Conservation (phyloP, 1,140 invertebrate species). For the Scaptomyza hsui region DNA sequence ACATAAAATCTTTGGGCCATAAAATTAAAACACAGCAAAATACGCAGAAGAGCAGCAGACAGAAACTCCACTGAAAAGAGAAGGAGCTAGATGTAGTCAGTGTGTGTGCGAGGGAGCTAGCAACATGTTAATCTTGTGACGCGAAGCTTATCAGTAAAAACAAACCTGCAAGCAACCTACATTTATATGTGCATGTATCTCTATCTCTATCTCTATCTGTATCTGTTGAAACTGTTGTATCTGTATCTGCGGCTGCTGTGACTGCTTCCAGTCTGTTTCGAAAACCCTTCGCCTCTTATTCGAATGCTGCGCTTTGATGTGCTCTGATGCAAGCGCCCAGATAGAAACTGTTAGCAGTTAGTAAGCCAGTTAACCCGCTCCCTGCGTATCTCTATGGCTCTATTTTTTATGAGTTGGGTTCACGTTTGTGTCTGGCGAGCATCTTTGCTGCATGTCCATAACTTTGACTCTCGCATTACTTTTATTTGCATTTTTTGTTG, state of each 20-base stretch:
- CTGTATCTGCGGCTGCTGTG: constrained; percentile 28
- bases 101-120: constrained; percentile 4
- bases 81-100: constrained; percentile 3
- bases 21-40: constrained; percentile 75
- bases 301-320: constrained; percentile 69
- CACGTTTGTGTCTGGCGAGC: constrained; percentile 31
- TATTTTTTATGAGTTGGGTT: constrained; percentile 63
- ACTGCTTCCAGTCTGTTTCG: constrained; percentile 4
- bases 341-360: constrained; percentile 61
- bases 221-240: constrained; percentile 25
- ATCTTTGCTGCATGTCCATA: constrained; percentile 59
- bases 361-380: constrained; percentile 44
- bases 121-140: constrained; percentile 65
- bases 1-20: constrained; percentile 78
- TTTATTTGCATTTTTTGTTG: constrained; percentile 70
- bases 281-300: constrained; percentile 27
- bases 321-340: constrained; percentile 63
- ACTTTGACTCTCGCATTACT: constrained; percentile 69
- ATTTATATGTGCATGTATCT: constrained; percentile 60
- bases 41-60: constrained; percentile 53
- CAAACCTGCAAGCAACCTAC: constrained; percentile 75
- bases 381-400: constrained; percentile 14
- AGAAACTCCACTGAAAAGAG: constrained; percentile 19
- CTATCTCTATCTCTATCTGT: constrained; percentile 37
- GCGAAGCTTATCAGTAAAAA: constrained; percentile 73